Conservation (phyloP, 2,797 vertebrate genomes). For the Clarias platycephalus region DNA sequence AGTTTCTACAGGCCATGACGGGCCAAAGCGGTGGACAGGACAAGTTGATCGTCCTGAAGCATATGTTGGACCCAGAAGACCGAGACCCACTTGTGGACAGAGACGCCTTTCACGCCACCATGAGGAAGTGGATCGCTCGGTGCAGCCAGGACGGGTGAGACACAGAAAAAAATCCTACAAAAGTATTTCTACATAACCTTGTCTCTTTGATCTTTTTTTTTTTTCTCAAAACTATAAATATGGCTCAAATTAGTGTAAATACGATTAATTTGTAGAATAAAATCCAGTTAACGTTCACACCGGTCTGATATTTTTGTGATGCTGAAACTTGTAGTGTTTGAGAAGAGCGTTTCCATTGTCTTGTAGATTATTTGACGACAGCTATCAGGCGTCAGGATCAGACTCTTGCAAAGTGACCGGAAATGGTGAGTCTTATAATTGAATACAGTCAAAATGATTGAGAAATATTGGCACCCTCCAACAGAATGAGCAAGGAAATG, state of each 20-base stretch:
- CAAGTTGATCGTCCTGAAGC: constrained; percentile 61
- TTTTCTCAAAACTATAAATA: background rate
- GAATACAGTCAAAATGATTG: no score
- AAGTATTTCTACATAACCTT: background rate
- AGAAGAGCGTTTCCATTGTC: constrained; percentile 35
- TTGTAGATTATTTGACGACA: constrained; percentile 64
- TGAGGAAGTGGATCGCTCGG: constrained; percentile 74
- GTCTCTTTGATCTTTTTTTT: background rate
- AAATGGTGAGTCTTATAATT: constrained; percentile 61
- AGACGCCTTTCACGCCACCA: constrained; percentile 69
- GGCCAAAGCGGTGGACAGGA: constrained; percentile 68
- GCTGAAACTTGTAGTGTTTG: constrained; percentile 5
- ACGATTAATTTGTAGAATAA: background rate
- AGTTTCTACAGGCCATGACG: constrained; percentile 73
- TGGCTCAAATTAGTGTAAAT: background rate
- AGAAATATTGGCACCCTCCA: constrained; percentile 11
- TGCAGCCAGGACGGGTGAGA: constrained; percentile 71
- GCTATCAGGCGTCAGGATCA: constrained; percentile 52
- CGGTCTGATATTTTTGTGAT: background rate
- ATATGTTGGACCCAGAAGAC: constrained; percentile 68
- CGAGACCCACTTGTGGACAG: constrained; percentile 68
- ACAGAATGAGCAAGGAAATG: background rate
- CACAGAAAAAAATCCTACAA: background rate
- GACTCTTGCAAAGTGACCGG: constrained; percentile 56
- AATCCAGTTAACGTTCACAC: background rate